Evolutionary conservation across 1,140 invertebrate species (phyloP).

Genomic region (Drosophila watanabei): DNA sequence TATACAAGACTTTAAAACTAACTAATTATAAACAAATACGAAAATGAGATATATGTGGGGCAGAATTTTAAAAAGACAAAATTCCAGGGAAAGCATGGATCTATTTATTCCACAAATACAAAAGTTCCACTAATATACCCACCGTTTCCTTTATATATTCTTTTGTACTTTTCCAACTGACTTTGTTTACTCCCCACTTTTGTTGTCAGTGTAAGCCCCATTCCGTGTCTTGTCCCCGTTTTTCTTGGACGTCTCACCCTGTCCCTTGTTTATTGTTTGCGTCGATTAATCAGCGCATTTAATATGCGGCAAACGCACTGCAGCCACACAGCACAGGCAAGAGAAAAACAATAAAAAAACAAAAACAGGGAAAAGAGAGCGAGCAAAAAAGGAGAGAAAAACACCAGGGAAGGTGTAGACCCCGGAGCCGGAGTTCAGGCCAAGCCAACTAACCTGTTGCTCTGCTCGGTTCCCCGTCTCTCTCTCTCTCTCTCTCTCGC

Average conservation of each 20-base stretch:
- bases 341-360: constrained; percentile 3
- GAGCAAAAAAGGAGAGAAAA: constrained; percentile 2
- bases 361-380: constrained; percentile 4
- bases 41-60: too few relatives aligned
- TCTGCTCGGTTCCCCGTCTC: not conserved
- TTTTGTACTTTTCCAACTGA: not conserved
- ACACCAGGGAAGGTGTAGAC: constrained; percentile 11
- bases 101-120: not conserved
- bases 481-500: not conserved
- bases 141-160: not conserved
- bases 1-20: not conserved
- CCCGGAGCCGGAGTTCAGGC: constrained; percentile 45
- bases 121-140: not conserved
- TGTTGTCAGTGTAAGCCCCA: constrained; percentile 18
- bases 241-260: constrained; percentile 11
- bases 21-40: not conserved
- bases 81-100: too few relatives aligned
- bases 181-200: not conserved
- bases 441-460: constrained; percentile 61
- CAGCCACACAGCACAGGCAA: constrained; percentile 24
- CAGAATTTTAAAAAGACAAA: too few relatives aligned
- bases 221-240: constrained; percentile 49
- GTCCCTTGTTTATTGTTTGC: constrained; percentile 62
- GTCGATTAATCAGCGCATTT: constrained; percentile 75
- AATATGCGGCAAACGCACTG: constrained; percentile 63